Evolutionary conservation across 2,113 vertebrate species (phyloP).

Genomic region (Prionailurus viverrinus): DNA sequence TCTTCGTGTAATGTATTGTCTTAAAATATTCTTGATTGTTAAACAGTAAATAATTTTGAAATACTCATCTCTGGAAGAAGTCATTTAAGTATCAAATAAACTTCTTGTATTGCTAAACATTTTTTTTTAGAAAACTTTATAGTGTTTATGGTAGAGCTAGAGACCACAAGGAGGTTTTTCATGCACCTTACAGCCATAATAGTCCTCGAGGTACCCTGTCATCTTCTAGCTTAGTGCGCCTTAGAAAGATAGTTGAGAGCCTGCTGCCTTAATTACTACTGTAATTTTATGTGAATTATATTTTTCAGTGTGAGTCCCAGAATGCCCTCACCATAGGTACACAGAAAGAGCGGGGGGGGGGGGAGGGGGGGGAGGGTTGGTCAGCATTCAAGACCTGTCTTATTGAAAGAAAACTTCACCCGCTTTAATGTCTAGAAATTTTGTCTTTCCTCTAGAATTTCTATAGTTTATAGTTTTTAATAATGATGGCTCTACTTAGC

Average conservation of each 20-base stretch:
- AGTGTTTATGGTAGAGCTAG: neutral
- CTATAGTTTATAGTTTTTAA: neutral
- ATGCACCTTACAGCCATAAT: neutral
- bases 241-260: neutral
- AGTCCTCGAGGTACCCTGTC: neutral
- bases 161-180: neutral
- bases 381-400: neutral
- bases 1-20: neutral
- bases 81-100: neutral
- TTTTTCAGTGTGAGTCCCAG: neutral
- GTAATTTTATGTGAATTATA: neutral
- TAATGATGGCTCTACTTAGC: neutral
- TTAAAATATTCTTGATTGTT: constrained; percentile 18
- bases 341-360: neutral
- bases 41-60: constrained; percentile 46
- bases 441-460: neutral
- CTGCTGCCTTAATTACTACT: neutral
- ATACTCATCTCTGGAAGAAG: constrained; percentile 23
- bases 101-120: constrained; percentile 18
- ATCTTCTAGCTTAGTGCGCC: neutral
- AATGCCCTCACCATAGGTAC: fast-evolving
- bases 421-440: neutral
- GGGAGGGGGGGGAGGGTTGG: no score
- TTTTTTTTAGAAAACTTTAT: neutral
- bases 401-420: neutral